Conservation (phyloP, 2,113 vertebrate genomes). For the Protobothrops flavoviridis region DNA sequence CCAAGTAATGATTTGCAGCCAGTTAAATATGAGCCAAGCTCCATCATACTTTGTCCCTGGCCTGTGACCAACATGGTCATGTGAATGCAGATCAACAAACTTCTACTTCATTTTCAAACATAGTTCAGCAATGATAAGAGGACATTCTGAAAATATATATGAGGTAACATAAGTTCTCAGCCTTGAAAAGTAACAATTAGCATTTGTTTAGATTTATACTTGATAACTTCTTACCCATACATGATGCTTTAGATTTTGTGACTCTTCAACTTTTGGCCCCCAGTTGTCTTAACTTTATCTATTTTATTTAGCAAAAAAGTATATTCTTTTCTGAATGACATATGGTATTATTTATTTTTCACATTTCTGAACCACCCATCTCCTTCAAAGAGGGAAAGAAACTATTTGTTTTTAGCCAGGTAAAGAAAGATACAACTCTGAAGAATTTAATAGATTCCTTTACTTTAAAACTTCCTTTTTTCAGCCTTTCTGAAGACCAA, state of each 20-base stretch:
- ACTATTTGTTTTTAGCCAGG: conserved; percentile 33
- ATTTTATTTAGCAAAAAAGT: conserved; percentile 26
- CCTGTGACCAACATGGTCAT: neutral
- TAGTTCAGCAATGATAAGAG: neutral
- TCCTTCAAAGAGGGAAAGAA: conserved; percentile 21
- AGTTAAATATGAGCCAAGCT: neutral
- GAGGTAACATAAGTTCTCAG: neutral
- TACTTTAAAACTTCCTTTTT: neutral
- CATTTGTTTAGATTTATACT: neutral
- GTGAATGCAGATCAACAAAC: neutral
- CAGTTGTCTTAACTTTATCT: conserved; percentile 27
- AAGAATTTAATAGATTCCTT: conserved; percentile 13
- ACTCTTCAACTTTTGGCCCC: conserved; percentile 24
- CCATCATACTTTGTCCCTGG: neutral
- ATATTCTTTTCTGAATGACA: conserved; percentile 41
- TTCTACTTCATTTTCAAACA: neutral
- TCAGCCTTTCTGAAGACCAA: too few relatives aligned
- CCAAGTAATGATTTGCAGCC: neutral
- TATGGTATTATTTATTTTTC: conserved; percentile 5
- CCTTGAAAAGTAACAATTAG: neutral
- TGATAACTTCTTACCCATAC: neutral
- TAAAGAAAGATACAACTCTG: conserved; percentile 44
- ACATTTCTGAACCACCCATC: neutral
- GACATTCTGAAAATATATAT: neutral
- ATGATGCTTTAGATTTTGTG: conserved; percentile 16